Percentiles rank a stretch among this genome's conserved stretches.
Evolutionary conservation across 2,797 vertebrate genomes (phyloP).

Genomic region (Bradypus variegatus): DNA sequence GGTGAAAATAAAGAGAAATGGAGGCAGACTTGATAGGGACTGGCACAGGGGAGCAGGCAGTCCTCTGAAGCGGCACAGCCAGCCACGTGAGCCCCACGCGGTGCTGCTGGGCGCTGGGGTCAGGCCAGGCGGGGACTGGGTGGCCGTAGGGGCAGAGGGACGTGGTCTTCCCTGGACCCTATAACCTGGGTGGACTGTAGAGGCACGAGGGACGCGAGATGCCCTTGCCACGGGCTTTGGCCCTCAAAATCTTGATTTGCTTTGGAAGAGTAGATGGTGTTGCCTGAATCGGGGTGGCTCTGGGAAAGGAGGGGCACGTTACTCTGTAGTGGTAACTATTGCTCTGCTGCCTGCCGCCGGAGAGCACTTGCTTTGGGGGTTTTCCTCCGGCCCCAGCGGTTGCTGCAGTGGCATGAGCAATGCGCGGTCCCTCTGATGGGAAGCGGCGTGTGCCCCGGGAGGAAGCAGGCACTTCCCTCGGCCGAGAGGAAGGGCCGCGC

Average conservation of each 20-base stretch:
- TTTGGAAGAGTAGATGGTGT: not conserved
- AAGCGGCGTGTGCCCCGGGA: not conserved
- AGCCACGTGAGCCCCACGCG: not conserved
- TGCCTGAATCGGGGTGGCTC: not conserved
- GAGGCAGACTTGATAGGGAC: no score
- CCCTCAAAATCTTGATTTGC: not conserved
- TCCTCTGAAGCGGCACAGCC: not conserved
- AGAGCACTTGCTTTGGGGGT: not conserved
- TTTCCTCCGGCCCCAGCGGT: not conserved
- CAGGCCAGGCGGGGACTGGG: not conserved
- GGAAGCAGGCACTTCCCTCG: slow-evolving; percentile 31
- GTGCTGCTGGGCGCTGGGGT: not conserved
- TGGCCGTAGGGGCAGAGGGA: not conserved
- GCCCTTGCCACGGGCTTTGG: not conserved
- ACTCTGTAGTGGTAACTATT: not conserved
- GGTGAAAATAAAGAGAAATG: not conserved
- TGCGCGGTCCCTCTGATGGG: not conserved
- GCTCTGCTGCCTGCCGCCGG: not conserved
- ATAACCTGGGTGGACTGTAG: no score
- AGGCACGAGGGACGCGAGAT: not conserved
- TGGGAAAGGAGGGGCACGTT: not conserved
- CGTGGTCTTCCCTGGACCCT: not conserved
- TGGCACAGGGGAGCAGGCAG: not conserved
- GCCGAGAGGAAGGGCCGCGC: not conserved
- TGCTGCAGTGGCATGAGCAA: not conserved